phyloP scores from a whole-genome alignment of 2,797 vertebrate genomes.

The Onychomys torridus region DNA sequence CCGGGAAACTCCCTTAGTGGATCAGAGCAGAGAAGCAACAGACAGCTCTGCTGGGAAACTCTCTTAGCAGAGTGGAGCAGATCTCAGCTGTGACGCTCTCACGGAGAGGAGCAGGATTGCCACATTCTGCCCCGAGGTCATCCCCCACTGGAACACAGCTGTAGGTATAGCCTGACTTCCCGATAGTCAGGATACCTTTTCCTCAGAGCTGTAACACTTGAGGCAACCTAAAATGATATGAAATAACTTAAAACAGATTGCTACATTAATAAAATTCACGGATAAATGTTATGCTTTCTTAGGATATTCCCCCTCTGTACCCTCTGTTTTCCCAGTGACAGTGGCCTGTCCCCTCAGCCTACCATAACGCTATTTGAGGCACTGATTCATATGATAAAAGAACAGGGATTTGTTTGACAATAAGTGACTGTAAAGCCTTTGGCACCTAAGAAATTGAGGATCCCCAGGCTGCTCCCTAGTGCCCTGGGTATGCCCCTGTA shows the following conservation, averaged over 20 bases:
- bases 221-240: neutral
- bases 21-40: too few species aligned
- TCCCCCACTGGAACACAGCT: too few species aligned
- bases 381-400: neutral
- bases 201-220: too few species aligned
- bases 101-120: too few species aligned
- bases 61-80: too few species aligned
- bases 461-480: neutral
- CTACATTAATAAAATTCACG: neutral
- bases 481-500: neutral
- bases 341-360: neutral
- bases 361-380: neutral
- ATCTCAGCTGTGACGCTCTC: too few species aligned
- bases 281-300: neutral
- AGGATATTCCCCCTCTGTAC: neutral
- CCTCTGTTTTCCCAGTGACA: neutral
- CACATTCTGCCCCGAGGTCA: too few species aligned
- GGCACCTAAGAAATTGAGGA: neutral
- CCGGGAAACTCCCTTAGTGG: too few species aligned
- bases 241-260: neutral
- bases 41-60: too few species aligned
- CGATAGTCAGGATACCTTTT: too few species aligned
- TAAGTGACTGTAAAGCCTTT: neutral
- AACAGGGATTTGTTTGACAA: neutral
- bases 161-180: too few species aligned